phyloP scores from a whole-genome alignment of 2,888 invertebrate species.

The Dysmachus trigonus region DNA sequence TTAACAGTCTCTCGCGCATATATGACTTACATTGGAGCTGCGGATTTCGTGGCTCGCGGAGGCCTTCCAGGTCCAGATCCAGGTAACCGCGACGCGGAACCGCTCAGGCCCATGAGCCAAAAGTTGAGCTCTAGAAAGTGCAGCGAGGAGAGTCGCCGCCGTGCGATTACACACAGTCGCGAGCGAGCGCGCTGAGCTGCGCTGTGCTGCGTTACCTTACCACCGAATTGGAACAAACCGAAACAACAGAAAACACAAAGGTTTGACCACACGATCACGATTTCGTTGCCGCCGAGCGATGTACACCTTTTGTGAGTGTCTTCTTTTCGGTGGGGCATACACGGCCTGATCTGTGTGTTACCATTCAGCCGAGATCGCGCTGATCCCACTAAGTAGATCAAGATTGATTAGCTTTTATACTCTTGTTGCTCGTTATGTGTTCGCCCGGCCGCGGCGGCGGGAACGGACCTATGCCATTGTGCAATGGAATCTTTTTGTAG shows the following conservation, averaged over 20 bases:
- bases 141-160: neutral
- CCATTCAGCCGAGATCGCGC: slow-evolving; percentile 45
- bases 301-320: slow-evolving; percentile 48
- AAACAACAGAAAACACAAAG: slow-evolving; percentile 38
- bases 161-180: slow-evolving; percentile 22
- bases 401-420: slow-evolving; percentile 49
- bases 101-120: too few relatives aligned
- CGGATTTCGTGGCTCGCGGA: neutral
- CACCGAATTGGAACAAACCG: slow-evolving; percentile 41
- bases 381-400: slow-evolving; percentile 50
- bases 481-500: slow-evolving; percentile 32
- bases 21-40: slow-evolving; percentile 27
- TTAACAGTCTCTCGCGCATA: slow-evolving; percentile 17
- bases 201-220: slow-evolving; percentile 37
- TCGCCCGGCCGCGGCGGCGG: neutral
- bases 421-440: slow-evolving; percentile 36
- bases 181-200: slow-evolving; percentile 19
- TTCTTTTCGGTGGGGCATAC: slow-evolving; percentile 32
- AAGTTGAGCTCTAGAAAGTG: neutral
- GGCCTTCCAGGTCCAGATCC: neutral
- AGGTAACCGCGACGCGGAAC: neutral
- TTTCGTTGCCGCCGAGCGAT: slow-evolving; percentile 46
- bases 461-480: slow-evolving; percentile 15
- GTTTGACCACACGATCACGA: slow-evolving; percentile 50
- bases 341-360: slow-evolving; percentile 29